Evolutionary conservation across 2,888 invertebrate species (phyloP), one percentile per base, ranked within the genome.

Genomic region (Caenorhabditis wallacei): DNA sequence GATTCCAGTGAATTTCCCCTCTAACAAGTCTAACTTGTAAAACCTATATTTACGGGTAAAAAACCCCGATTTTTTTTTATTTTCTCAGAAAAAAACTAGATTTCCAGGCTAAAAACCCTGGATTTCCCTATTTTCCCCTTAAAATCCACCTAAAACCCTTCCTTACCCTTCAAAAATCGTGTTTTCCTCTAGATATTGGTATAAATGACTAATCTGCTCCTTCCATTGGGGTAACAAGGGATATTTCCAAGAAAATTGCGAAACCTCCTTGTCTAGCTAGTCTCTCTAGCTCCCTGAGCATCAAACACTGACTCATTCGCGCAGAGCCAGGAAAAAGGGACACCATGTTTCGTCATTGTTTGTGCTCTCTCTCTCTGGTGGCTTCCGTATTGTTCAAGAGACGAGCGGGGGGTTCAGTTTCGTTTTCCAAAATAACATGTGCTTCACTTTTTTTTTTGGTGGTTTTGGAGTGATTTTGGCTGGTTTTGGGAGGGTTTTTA

Each of bases 271-370:
- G 5, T 13, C 24, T 1, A 11, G 24, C n/a, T 2, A 22, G 2
- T 13, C 11, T n/a, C 48, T 48, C 18, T 53, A 20, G 51, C 4
- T 4, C 51, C 51, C 5, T 20, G 57, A 57, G 37, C 57, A 57
- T 20, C 18, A 37, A n/a, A 46, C 16, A 46, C 20, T 16, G 48
- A 48, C 43, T 43, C 2, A 4, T 48, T 7, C 46, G 20, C 40
- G 26, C 30, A 35, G 30, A 56, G 30, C 8, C 11, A 54, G 24
- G 24, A 22, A 22, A 24, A 30, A 30, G 10, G 46, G 18, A 22
- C 37, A 37, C 40, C 40, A 40, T 57, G 57, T 57, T 57, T 57
- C 57, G 57, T 57, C 59, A 59, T 59, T 66, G 51, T 66, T 66
- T 66, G 64, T 64, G 30, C 30, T 30, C 30, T 30, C 53, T 56